Evolutionary conservation across 2,797 vertebrate genomes (phyloP), one percentile per base, ranked within the genome.

Genomic region (Phoebastria nigripes): DNA sequence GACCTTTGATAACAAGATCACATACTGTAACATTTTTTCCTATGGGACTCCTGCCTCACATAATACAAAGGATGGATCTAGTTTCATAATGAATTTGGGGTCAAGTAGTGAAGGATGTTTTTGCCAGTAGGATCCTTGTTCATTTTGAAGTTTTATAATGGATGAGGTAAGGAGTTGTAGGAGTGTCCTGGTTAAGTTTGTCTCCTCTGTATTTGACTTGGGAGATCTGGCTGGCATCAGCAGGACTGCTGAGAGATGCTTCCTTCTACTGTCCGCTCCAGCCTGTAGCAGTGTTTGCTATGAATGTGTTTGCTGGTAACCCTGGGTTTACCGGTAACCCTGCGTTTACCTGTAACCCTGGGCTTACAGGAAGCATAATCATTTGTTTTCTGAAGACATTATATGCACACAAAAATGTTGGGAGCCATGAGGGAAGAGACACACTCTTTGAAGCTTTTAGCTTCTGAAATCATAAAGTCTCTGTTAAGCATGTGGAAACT

Each of bases 391-490:
- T 80, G 49, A 65, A 74, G 55, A 31, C 29, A 4, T 69, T 56
- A 26, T 61, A 26, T 41, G 20, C 46, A 58, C 15, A 12, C 29
- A 2, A 37, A 73, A 29, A 70, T 55, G 15, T 28, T 91, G 19
- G 22, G 63, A 87, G n/a, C 74, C 29, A 9, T 42, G 25, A 86
- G 20, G 20, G 8, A 90, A 42, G 44, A 49, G 44, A 29, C 14
- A 35, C 25, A 19, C 18, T 63, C n/a, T 54, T 85, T 20, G 22
- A 82, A 62, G 39, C 41, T 81, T 89, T 92, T 59, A 81, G 35
- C 61, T 74, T 89, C 79, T 93, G 72, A 96, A 92, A 69, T 89
- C n/a, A 42, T 92, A 44, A 71, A 72, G 20, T 51, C 61, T 83
- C 69, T 63, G 39, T 71, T 92, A 82, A 91, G 58, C 51, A 42